Percentiles rank a stretch among this genome's conserved stretches.
Evolutionary conservation across 2,113 vertebrate genomes (phyloP).

Genomic region (Helogale parvula): DNA sequence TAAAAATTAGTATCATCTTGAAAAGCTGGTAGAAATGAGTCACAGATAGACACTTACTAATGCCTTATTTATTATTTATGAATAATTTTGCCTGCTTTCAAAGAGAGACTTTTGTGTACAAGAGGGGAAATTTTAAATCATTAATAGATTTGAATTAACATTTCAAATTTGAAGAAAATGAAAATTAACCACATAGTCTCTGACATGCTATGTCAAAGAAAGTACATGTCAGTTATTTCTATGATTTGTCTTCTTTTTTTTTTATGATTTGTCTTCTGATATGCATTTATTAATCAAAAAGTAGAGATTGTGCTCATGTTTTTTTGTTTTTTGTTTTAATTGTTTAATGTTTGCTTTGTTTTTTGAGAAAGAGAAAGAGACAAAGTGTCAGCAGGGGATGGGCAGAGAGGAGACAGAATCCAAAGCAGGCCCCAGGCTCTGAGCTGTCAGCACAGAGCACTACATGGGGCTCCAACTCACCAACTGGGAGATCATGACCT

Average conservation of each 20-base stretch:
- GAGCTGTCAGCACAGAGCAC: no score
- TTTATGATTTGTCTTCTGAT: not conserved
- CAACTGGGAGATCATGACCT: no score
- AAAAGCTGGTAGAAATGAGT: constrained; percentile 14
- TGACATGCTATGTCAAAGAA: not conserved
- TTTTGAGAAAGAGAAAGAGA: no score
- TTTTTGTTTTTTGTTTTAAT: no score
- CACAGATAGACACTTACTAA: constrained; percentile 5
- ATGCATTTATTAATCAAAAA: not conserved
- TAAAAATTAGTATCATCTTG: constrained; percentile 11
- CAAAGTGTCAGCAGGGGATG: no score
- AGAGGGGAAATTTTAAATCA: not conserved
- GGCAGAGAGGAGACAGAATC: no score
- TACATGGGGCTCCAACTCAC: no score
- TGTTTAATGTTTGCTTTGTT: no score
- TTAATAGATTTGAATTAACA: not conserved
- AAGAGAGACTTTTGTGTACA: not conserved
- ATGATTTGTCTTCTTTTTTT: not conserved
- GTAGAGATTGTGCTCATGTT: not conserved
- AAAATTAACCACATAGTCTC: not conserved
- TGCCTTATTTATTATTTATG: constrained; percentile 36
- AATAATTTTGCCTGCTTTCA: constrained; percentile 27
- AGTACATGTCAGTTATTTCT: not conserved
- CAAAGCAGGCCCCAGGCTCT: no score
- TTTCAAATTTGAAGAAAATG: constrained; percentile 1